A percentile compares a stretch with the other conserved stretches of the same genome.
Conservation (phyloP, 2,888 invertebrate genomes). For the Leucoptera coffeella region DNA sequence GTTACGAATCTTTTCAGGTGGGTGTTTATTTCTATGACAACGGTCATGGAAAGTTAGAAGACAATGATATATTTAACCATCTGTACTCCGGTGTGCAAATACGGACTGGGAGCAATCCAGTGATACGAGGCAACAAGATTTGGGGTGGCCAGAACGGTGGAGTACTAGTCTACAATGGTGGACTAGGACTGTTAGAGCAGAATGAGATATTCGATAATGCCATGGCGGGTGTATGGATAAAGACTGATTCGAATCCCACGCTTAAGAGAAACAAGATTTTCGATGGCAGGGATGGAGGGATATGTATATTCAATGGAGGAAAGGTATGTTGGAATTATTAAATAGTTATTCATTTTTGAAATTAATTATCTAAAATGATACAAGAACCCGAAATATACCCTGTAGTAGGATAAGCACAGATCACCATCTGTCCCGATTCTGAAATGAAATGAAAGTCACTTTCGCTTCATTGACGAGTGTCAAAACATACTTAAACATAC, state of each 20-base stretch:
- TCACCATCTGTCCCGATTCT: no score
- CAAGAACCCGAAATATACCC: no score
- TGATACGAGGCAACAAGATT: conserved; percentile 95
- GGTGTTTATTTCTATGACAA: conserved; percentile 99
- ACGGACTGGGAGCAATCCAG: conserved; percentile 96
- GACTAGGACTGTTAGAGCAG: conserved; percentile 92
- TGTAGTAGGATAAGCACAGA: no score
- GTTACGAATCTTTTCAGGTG: conserved; percentile 30
- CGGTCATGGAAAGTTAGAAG: conserved; percentile 96
- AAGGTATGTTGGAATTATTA: conserved; percentile 76
- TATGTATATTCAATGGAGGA: conserved; percentile 99
- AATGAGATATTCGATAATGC: conserved; percentile 99
- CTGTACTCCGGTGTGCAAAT: conserved; percentile 99
- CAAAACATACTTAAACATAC: no score
- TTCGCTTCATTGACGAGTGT: no score
- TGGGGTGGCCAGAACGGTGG: conserved; percentile 99
- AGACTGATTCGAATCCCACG: conserved; percentile 98
- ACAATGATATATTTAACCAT: conserved; percentile 99
- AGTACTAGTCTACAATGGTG: conserved; percentile 96
- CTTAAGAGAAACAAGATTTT: conserved; percentile 95
- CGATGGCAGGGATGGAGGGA: conserved; percentile 96
- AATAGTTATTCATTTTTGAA: no score
- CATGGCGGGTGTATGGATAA: conserved; percentile 99
- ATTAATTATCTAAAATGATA: no score
- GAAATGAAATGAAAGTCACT: no score